These are phyloP conservation scores for Lophius piscatorius DNA, from an alignment of 2,113 vertebrate genomes.

Conservation along the genomic window DNA sequence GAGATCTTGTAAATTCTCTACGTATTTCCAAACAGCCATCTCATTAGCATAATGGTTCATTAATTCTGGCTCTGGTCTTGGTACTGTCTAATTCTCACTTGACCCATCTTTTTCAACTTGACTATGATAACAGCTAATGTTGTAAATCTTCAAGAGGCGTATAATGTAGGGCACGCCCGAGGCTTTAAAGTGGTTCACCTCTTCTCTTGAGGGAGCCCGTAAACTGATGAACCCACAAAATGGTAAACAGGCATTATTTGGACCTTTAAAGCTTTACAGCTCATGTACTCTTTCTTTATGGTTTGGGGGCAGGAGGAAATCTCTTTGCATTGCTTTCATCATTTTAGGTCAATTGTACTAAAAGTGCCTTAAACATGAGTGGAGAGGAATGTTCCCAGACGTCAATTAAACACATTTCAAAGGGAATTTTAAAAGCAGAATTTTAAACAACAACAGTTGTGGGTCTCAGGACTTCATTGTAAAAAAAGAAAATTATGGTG, in stretches of 20 bases:
- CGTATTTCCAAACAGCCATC: constrained; percentile 4
- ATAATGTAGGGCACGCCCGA: background rate
- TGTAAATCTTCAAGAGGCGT: constrained; percentile 4
- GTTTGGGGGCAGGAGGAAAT: constrained; percentile 8
- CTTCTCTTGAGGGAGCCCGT: background rate
- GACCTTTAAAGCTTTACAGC: background rate
- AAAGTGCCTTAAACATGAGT: too few species aligned
- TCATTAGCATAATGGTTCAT: constrained; percentile 28
- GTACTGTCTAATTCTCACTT: constrained; percentile 24
- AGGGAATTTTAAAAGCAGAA: too few species aligned
- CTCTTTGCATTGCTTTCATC: constrained; percentile 14
- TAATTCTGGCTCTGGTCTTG: constrained; percentile 19
- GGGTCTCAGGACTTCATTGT: too few species aligned
- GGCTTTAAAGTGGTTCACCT: constrained; percentile 7
- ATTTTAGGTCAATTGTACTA: background rate
- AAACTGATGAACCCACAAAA: constrained; percentile 12
- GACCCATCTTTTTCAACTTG: constrained; percentile 26
- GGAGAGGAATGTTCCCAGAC: too few species aligned
- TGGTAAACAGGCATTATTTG: constrained; percentile 4
- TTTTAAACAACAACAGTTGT: too few species aligned
- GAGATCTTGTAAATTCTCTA: background rate
- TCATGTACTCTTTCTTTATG: constrained; percentile 1
- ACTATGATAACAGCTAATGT: constrained; percentile 23
- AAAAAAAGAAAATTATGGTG: too few species aligned
- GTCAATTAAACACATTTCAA: too few species aligned